Conservation (phyloP, 2,888 invertebrate species). For the Nematopogon swammerdamellus region DNA sequence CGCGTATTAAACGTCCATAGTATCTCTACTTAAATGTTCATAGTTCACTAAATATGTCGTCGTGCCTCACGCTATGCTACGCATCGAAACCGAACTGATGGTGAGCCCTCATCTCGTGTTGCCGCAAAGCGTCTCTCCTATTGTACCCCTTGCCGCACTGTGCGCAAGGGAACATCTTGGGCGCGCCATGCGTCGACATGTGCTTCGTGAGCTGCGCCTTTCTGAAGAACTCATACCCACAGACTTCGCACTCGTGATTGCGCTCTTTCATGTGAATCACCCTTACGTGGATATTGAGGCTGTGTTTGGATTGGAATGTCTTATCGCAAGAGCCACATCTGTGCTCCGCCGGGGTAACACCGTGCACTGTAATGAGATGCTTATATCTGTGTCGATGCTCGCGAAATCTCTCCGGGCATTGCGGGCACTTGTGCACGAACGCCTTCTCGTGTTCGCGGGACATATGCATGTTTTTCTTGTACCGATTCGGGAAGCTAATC, state of each 20-base stretch:
- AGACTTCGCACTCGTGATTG: background rate
- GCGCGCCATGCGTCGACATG: constrained; percentile 28
- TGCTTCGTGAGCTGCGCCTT: background rate
- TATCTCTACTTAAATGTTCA: too few species aligned
- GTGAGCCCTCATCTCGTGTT: constrained; percentile 42
- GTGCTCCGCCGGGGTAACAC: constrained; percentile 26
- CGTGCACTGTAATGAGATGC: constrained; percentile 30
- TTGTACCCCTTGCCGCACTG: constrained; percentile 50
- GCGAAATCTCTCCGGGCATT: constrained; percentile 27
- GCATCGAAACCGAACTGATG: constrained; percentile 12
- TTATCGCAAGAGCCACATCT: constrained; percentile 30
- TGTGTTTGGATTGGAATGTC: constrained; percentile 30
- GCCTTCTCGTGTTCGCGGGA: constrained; percentile 36
- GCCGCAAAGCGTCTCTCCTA: constrained; percentile 38
- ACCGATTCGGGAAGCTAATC: constrained; percentile 30
- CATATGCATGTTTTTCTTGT: constrained; percentile 33
- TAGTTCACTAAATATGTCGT: too few species aligned
- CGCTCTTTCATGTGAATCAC: background rate
- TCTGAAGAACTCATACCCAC: background rate
- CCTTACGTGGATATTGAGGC: constrained; percentile 40
- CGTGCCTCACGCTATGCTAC: too few species aligned
- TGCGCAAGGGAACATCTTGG: constrained; percentile 51
- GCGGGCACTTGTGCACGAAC: constrained; percentile 38
- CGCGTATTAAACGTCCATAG: too few species aligned
- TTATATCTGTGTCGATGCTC: constrained; percentile 26